A percentile compares a stretch with the other conserved stretches of the same genome.
phyloP scores from a whole-genome alignment of 2,797 vertebrate genomes.

The Chiroxiphia lanceolata region DNA sequence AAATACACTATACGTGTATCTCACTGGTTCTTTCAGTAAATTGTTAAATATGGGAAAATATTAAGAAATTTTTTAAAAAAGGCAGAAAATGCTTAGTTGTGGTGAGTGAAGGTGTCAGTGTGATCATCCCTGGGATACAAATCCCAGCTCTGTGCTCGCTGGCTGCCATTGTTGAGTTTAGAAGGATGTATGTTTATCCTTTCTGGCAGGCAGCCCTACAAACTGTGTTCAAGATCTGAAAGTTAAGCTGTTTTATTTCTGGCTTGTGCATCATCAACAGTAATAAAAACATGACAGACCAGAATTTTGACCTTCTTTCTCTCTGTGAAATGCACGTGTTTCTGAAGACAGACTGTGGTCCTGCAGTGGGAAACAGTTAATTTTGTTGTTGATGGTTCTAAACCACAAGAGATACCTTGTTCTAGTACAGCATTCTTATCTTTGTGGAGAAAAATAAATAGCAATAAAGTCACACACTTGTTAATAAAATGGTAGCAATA shows the following conservation, averaged over 20 bases:
- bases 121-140: not conserved
- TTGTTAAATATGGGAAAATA: not conserved
- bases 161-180: not conserved
- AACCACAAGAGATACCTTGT: not conserved
- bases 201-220: slow-evolving; percentile 39
- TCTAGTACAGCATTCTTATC: not conserved
- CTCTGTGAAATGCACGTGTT: not conserved
- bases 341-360: not conserved
- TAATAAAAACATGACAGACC: slow-evolving; percentile 28
- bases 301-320: slow-evolving; percentile 38
- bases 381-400: not conserved
- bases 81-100: not conserved
- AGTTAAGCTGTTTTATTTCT: slow-evolving; percentile 62
- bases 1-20: not conserved
- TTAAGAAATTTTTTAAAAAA: not conserved
- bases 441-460: not conserved
- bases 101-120: not conserved
- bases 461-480: not conserved
- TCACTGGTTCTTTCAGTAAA: not conserved
- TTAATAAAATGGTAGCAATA: not conserved
- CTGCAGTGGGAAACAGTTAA: not conserved
- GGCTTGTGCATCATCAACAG: slow-evolving; percentile 42
- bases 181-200: not conserved
- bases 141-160: not conserved
- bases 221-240: slow-evolving; percentile 27